These are phyloP conservation scores for Gryon sp. DNA, from an alignment of 1,140 invertebrate genomes.

Conservation along the genomic window DNA sequence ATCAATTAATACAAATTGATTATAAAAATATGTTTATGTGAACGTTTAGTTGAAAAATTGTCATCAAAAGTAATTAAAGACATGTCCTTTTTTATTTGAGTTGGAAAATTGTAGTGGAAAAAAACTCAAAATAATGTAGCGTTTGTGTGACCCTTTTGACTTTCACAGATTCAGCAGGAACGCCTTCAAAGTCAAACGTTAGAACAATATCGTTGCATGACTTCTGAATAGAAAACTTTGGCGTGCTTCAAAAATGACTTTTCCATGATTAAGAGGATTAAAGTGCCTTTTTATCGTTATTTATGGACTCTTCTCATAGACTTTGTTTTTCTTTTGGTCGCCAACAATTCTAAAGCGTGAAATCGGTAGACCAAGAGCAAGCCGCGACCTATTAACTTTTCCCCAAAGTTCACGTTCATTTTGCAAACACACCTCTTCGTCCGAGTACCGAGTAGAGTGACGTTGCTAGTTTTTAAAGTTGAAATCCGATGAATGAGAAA, in stretches of 20 bases:
- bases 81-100: too few relatives aligned
- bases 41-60: too few relatives aligned
- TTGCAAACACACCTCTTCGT: neutral
- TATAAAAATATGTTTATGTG: neutral
- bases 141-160: neutral
- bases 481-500: neutral
- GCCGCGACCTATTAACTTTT: constrained; percentile 54
- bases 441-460: constrained; percentile 3
- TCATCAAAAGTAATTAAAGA: too few relatives aligned
- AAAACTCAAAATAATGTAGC: too few relatives aligned
- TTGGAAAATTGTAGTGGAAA: too few relatives aligned
- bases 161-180: constrained; percentile 13
- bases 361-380: constrained; percentile 11
- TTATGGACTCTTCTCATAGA: constrained; percentile 25
- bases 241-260: constrained; percentile 45
- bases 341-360: constrained; percentile 31
- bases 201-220: constrained; percentile 9
- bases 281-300: constrained; percentile 33
- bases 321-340: constrained; percentile 38
- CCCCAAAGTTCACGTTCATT: constrained; percentile 32
- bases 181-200: constrained; percentile 38
- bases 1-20: too few relatives aligned
- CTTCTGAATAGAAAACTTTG: neutral
- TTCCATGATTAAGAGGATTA: constrained; percentile 39
- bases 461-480: neutral